Conservation (phyloP, 2,888 invertebrate genomes). For the Anagyrus pseudococci region DNA sequence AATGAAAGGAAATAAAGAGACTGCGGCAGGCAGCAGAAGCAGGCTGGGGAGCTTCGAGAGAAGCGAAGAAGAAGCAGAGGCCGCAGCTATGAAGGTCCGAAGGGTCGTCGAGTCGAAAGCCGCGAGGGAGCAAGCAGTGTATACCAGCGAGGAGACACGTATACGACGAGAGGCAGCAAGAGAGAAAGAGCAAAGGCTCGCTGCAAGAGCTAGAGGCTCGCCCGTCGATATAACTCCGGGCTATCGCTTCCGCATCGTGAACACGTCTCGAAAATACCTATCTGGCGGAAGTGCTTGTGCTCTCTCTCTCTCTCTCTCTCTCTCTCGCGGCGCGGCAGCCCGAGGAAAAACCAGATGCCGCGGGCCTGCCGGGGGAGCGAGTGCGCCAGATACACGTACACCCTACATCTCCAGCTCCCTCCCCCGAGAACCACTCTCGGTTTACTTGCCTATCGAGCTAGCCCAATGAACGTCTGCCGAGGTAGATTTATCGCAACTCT, state of each 20-base stretch:
- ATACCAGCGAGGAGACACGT: neutral
- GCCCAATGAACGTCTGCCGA: no score
- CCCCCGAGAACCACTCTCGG: no score
- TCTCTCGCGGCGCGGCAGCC: no score
- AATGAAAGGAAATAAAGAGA: constrained; percentile 33
- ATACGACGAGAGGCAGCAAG: constrained; percentile 16
- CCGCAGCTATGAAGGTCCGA: constrained; percentile 26
- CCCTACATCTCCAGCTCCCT: no score
- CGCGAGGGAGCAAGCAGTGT: constrained; percentile 2
- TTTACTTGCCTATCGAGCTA: no score
- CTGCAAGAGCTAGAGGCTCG: no score
- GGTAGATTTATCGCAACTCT: no score
- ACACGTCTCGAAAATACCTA: constrained; percentile 41
- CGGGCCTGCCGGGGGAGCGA: no score
- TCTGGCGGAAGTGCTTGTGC: constrained; percentile 36
- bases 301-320: constrained; percentile 14
- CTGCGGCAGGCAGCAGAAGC: constrained; percentile 10
- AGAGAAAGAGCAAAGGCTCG: neutral
- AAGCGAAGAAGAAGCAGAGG: neutral
- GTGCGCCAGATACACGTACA: no score
- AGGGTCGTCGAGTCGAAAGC: constrained; percentile 35
- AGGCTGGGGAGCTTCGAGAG: no score
- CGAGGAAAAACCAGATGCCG: no score
- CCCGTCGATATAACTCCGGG: constrained; percentile 29
- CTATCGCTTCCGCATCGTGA: constrained; percentile 41